Evolutionary conservation across 1,140 invertebrate species (phyloP).

Genomic region (Tetramorium simillimum): DNA sequence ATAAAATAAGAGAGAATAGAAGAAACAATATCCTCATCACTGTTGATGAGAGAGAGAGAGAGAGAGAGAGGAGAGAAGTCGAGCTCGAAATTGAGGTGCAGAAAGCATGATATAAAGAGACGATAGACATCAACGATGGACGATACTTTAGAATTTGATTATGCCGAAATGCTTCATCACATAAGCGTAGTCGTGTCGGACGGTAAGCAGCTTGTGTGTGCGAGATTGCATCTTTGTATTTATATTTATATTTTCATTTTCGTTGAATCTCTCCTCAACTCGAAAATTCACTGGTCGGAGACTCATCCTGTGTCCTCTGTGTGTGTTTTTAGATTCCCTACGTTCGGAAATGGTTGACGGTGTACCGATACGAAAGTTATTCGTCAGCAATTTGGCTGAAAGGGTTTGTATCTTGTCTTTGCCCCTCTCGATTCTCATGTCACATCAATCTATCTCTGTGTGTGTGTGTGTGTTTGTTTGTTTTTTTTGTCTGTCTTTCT

Average conservation of each 20-base stretch:
- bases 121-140: not conserved
- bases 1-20: too few relatives aligned
- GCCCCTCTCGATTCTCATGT: not conserved
- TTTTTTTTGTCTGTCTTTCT: too few relatives aligned
- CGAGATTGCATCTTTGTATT: not conserved
- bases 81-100: not conserved
- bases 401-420: slow-evolving; percentile 75
- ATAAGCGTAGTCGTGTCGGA: slow-evolving; percentile 6
- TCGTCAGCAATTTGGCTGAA: slow-evolving; percentile 81
- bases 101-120: not conserved
- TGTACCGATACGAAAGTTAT: slow-evolving; percentile 82
- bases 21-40: too few relatives aligned
- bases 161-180: slow-evolving; percentile 6
- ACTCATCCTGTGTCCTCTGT: not conserved
- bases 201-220: not conserved
- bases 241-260: not conserved
- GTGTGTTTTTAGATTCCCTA: not conserved
- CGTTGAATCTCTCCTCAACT: not conserved
- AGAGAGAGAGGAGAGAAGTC: too few relatives aligned
- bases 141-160: slow-evolving; percentile 20
- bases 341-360: slow-evolving; percentile 70
- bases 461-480: too few relatives aligned
- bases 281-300: not conserved
- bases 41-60: too few relatives aligned
- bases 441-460: too few relatives aligned